Base-by-base conservation (phyloP, 2,888 invertebrate genomes). In the Cantharis flavilabris region DNA sequence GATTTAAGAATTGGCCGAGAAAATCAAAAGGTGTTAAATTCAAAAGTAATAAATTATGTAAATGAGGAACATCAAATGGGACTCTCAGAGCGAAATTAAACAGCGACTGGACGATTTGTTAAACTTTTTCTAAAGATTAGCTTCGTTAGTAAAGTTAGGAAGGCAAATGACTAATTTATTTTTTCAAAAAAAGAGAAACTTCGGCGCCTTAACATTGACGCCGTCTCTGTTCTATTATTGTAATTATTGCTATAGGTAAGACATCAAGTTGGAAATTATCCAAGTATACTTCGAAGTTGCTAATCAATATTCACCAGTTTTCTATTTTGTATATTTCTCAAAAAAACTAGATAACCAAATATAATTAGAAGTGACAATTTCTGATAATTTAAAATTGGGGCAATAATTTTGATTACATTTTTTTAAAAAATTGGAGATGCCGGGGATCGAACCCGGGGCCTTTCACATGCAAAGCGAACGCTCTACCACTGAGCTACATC, bases 401-500 rank as follows among this genome's bases (percentile, higher is more conserved):
- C 20, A 20, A 20, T 20, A 20, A 20, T 20, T 20, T 11, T 20
- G 13, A 65, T 14, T 9, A 65, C 3, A 62, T 16, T 16, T 16
- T 16, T 16, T 16, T 20, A 84, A 85, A 86, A 87, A 89, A 86
- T 30, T 94, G 94, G 95, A 94, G 94, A 94, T 95, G 95, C 96
- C 95, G 96, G 96, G 96, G 96, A 96, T 97, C 95, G 96, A 96
- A 96, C 96, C 96, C 96, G 95, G 96, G 96, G 95, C 96, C 96
- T 96, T 96, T 96, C 96, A 96, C 96, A 96, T 96, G 96, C 96
- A 96, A 96, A 96, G 96, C 96, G 96, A 96, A 96, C 96, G 96
- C 96, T 96, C 96, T 96, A 96, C 96, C 96, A 96, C 96, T 96
- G 96, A 96, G 96, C 96, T 96, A 96, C 95, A 96, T 95, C 96